Conservation (phyloP, 2,113 vertebrate genomes). For the Ammodytes dubius region DNA sequence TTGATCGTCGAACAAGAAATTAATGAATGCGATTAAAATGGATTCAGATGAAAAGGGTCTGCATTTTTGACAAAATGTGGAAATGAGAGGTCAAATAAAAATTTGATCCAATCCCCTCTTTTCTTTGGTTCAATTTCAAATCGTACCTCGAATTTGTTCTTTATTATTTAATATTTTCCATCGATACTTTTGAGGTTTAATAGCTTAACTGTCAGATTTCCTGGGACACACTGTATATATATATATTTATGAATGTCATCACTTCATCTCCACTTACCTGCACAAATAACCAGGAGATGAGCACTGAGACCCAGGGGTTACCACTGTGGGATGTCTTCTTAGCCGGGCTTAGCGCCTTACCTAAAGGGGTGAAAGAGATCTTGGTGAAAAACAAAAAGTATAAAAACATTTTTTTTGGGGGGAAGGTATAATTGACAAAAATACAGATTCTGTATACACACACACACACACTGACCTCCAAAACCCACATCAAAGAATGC, state of each 20-base stretch:
- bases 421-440: neutral
- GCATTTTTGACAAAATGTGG: neutral
- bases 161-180: neutral
- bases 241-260: no score
- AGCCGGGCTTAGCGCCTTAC: slow-evolving; percentile 84
- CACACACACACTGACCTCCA: slow-evolving; percentile 9
- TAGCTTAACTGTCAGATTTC: neutral
- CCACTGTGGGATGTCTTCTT: slow-evolving; percentile 88
- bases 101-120: neutral
- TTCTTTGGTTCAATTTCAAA: neutral
- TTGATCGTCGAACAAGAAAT: neutral
- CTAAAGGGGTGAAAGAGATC: slow-evolving; percentile 69
- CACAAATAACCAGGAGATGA: slow-evolving; percentile 92
- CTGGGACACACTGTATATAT: no score
- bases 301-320: slow-evolving; percentile 91
- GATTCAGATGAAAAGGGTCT: no score
- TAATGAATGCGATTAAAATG: neutral
- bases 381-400: neutral
- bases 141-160: no score
- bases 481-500: neutral
- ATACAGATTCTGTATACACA: neutral
- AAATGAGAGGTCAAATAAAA: neutral
- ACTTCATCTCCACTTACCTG: slow-evolving; percentile 83
- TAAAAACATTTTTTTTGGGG: neutral
- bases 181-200: neutral